Percentiles rank a stretch among this genome's conserved stretches.
These are phyloP conservation scores for Zaprionus africanus DNA, from an alignment of 1,140 invertebrate genomes.

Conservation along the genomic window DNA sequence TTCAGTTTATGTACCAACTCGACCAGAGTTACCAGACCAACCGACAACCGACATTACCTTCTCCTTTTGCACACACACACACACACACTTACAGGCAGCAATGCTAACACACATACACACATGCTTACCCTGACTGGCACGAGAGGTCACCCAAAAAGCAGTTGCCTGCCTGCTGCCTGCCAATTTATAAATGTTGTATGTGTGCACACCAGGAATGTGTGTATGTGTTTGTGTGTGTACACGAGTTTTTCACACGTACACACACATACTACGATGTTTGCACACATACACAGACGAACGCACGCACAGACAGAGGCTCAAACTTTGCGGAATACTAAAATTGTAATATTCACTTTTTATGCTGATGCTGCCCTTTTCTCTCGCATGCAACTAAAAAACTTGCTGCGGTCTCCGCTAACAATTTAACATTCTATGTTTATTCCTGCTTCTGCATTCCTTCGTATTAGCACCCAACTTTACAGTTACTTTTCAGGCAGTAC, in stretches of 20 bases:
- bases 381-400: constrained; percentile 63
- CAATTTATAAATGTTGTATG: constrained; percentile 77
- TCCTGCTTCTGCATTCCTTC: constrained; percentile 4
- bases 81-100: constrained; percentile 16
- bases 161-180: constrained; percentile 50
- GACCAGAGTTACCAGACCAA: constrained; percentile 39
- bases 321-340: constrained; percentile 64
- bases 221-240: constrained; percentile 38
- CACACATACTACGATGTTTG: constrained; percentile 12
- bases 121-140: constrained; percentile 47
- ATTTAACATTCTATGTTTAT: constrained; percentile 17
- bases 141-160: constrained; percentile 66
- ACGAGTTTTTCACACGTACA: constrained; percentile 56
- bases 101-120: constrained; percentile 15
- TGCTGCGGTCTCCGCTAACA: constrained; percentile 52
- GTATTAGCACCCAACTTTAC: constrained; percentile 44
- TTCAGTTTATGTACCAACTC: constrained; percentile 72
- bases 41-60: constrained; percentile 63
- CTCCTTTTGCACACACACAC: constrained; percentile 66
- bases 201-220: neutral
- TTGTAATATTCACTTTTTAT: constrained; percentile 80
- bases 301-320: constrained; percentile 35
- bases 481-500: constrained; percentile 36
- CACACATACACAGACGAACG: constrained; percentile 21
- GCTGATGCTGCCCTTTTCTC: constrained; percentile 62